A percentile compares a stretch with the other conserved stretches of the same genome.
phyloP scores from a whole-genome alignment of 2,888 invertebrate species.

The Pandemis heparana region DNA sequence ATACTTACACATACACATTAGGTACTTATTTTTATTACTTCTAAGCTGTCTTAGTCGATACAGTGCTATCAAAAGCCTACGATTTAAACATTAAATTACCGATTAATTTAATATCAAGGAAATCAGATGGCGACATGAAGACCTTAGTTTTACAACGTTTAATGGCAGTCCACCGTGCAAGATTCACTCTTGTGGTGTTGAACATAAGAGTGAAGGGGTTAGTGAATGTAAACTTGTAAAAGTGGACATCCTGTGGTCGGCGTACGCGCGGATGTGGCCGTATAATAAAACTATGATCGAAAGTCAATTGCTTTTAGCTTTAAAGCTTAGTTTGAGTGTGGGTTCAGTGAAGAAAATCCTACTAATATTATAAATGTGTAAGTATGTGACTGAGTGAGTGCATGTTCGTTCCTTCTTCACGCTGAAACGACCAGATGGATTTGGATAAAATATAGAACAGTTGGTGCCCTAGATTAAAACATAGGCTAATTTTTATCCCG shows the following conservation, averaged over 20 bases:
- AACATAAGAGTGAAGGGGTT: conserved; percentile 41
- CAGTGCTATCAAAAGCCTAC: background rate
- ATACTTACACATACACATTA: no score
- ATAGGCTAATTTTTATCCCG: no score
- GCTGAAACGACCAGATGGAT: no score
- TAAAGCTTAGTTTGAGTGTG: background rate
- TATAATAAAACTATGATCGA: conserved; percentile 43
- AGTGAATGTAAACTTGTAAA: conserved; percentile 44
- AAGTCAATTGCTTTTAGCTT: conserved; percentile 31
- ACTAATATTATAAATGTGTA: no score
- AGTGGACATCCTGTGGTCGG: conserved; percentile 70
- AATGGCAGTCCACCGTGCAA: conserved; percentile 33
- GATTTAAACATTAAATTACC: conserved; percentile 9
- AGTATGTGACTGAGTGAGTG: no score
- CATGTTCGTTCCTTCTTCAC: no score
- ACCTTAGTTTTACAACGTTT: conserved; percentile 41
- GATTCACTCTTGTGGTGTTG: conserved; percentile 44
- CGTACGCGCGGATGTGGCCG: conserved; percentile 75
- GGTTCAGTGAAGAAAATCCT: conserved; percentile 21
- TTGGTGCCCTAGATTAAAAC: no score
- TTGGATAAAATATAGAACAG: no score
- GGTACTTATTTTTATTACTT: no score
- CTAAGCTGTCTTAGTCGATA: no score
- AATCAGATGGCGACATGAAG: conserved; percentile 50
- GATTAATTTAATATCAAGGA: conserved; percentile 50